Evolutionary conservation across 2,113 vertebrate genomes (phyloP), one percentile per base, ranked within the genome.

Genomic region (Alaudala cheleensis): DNA sequence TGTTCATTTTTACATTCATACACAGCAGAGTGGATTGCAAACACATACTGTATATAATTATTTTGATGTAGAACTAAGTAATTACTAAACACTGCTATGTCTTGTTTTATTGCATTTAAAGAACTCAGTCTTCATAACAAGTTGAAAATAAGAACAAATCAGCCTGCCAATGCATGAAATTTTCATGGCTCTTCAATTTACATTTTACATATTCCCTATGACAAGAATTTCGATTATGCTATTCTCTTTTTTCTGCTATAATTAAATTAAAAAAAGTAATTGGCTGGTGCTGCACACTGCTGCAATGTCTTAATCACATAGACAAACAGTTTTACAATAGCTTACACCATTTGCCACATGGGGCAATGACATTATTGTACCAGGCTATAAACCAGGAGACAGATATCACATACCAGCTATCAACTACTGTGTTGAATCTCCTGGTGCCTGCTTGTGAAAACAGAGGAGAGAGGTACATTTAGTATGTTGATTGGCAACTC

Each of bases 261-360:
- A 98, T 98, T 98, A 98, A 98, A 98, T 98, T 98, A 96, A 98
- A 98, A 98, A 98, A 98, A 98, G 97, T 98, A 98, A 98, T 98
- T 98, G 98, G 97, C 97, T 98, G 97, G 97, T 98, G 98, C 97
- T 98, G 97, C 97, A 97, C 97, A 97, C 97, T 97, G 98, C 97
- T 97, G 97, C 97, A 97, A 98, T 97, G 97, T 98, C 98, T 98
- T 98, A 98, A 98, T 98, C 98, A 98, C 98, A 98, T 97, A 98
- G 98, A 98, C 98, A 98, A 98, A 98, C 98, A 98, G 98, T 98
- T 98, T 98, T 98, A 98, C 98, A 98, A 98, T 98, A 98, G 98
- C 97, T 98, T 98, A 98, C 96, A 98, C 98, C 98, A 98, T 98
- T 98, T 98, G 97, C 97, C 98, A 98, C 98, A 98, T 98, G 98